phyloP scores from a whole-genome alignment of 2,888 invertebrate species.

The Acrobasis consociella region DNA sequence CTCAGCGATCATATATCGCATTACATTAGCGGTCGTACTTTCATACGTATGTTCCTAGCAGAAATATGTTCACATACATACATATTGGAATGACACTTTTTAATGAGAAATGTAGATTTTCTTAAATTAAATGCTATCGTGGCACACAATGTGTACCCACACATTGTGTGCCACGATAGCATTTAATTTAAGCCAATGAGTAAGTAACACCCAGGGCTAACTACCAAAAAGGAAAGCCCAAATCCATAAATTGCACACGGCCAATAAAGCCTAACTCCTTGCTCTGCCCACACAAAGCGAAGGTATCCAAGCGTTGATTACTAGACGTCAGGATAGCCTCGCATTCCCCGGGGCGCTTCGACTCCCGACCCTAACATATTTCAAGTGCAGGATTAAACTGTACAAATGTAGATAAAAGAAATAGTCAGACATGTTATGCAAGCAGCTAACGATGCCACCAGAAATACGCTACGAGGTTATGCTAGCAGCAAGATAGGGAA shows the following conservation, averaged over 20 bases:
- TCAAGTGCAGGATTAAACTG: conserved; percentile 79
- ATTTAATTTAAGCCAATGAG: too few species aligned
- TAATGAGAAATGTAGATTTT: too few species aligned
- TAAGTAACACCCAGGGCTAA: conserved; percentile 30
- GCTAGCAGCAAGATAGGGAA: too few species aligned
- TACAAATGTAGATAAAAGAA: conserved; percentile 39
- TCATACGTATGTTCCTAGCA: too few species aligned
- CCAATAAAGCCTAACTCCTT: conserved; percentile 3
- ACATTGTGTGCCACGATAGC: too few species aligned
- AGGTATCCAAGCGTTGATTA: conserved; percentile 57
- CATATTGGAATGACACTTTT: too few species aligned
- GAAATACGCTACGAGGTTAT: too few species aligned
- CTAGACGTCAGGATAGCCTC: conserved; percentile 58
- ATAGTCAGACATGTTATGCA: not conserved
- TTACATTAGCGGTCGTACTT: too few species aligned
- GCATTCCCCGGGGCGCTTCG: conserved; percentile 51
- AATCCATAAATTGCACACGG: conserved; percentile 3
- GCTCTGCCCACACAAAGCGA: conserved; percentile 19
- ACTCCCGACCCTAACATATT: conserved; percentile 62
- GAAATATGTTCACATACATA: too few species aligned
- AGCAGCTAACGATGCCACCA: not conserved
- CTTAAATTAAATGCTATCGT: too few species aligned
- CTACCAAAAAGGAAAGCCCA: not conserved
- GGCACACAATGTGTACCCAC: too few species aligned
- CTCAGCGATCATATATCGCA: too few species aligned